A percentile compares a stretch with the other conserved stretches of the same genome.
These are phyloP conservation scores for Thymelicus acteon DNA, from an alignment of 2,888 invertebrate genomes.

Conservation along the genomic window DNA sequence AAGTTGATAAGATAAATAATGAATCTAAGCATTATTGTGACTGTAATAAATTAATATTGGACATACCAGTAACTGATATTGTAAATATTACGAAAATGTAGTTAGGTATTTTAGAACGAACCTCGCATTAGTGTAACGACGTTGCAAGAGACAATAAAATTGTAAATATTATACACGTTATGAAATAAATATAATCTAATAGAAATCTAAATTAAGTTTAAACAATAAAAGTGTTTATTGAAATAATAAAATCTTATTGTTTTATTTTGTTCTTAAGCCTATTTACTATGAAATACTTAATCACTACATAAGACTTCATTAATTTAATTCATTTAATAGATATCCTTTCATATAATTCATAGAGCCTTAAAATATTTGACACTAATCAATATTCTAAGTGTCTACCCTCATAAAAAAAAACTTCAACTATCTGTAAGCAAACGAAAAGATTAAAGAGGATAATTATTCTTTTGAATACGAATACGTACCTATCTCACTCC, in stretches of 20 bases:
- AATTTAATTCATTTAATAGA: too few species aligned
- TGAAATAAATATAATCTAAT: background rate
- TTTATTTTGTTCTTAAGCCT: background rate
- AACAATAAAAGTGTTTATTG: slow-evolving; percentile 27
- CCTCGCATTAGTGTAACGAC: slow-evolving; percentile 36
- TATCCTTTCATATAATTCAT: too few species aligned
- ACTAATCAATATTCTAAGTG: too few species aligned
- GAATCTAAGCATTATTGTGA: background rate
- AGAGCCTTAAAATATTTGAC: too few species aligned
- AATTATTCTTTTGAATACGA: too few species aligned
- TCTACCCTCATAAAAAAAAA: too few species aligned
- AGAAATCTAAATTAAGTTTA: slow-evolving; percentile 5
- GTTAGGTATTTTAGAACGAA: slow-evolving; percentile 33
- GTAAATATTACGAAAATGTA: slow-evolving; percentile 26
- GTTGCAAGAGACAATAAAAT: slow-evolving; percentile 15
- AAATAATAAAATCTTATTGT: background rate
- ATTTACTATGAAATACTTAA: too few species aligned
- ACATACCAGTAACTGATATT: slow-evolving; percentile 41
- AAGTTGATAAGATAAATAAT: too few species aligned
- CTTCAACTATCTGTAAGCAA: too few species aligned
- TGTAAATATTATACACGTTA: slow-evolving; percentile 32
- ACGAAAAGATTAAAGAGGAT: too few species aligned
- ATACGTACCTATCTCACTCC: too few species aligned
- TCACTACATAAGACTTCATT: too few species aligned
- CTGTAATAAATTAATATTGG: background rate